Percentiles rank a stretch among this genome's conserved stretches.
These are phyloP conservation scores for Sthenelais limicola DNA, from an alignment of 2,888 invertebrate genomes.

Conservation along the genomic window DNA sequence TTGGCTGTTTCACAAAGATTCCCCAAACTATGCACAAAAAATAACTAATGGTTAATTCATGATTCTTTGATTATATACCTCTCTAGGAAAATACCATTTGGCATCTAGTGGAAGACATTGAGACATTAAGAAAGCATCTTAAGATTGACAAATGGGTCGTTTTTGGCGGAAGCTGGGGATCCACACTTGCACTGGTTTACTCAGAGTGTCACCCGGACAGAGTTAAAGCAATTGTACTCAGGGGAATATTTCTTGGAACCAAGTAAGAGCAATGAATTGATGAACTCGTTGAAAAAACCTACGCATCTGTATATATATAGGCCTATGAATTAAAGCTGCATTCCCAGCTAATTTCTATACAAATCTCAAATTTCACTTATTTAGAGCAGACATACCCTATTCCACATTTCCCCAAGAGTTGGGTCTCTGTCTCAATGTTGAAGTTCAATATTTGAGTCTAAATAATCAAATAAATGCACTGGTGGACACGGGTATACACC, in stretches of 20 bases:
- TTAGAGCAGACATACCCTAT: no score
- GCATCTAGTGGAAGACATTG: constrained; percentile 67
- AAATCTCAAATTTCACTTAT: no score
- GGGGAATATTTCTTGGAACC: constrained; percentile 64
- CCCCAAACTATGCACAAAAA: no score
- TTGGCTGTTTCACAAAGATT: no score
- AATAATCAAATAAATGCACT: no score
- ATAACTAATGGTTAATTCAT: no score
- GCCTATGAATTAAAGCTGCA: not conserved
- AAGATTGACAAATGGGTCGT: constrained; percentile 67
- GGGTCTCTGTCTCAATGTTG: no score
- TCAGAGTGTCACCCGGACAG: constrained; percentile 63
- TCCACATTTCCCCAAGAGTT: no score
- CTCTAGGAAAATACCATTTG: constrained; percentile 68
- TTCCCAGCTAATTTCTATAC: no score
- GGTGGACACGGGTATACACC: no score
- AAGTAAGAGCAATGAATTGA: constrained; percentile 50
- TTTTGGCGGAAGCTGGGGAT: constrained; percentile 70
- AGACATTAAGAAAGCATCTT: constrained; percentile 61
- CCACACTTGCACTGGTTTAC: constrained; percentile 63
- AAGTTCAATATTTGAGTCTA: no score
- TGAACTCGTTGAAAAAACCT: not conserved
- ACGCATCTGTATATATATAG: not conserved
- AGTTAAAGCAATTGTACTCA: constrained; percentile 64
- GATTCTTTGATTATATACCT: no score